Base-by-base conservation (phyloP, 35 echinoderm and acorn worm genomes). In the Lytechinus pictus region DNA sequence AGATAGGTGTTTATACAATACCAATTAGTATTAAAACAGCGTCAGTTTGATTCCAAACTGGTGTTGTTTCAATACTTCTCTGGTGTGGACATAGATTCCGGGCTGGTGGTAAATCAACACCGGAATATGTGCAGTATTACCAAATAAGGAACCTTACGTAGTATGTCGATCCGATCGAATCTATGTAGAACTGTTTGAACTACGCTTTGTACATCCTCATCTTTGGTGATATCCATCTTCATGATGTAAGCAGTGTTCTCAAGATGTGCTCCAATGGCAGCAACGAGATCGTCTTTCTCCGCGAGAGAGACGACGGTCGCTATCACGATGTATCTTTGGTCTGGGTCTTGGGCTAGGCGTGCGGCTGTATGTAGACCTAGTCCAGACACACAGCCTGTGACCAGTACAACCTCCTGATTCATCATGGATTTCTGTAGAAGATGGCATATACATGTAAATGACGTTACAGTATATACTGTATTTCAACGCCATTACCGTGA, bases 321-420 rank as follows among this genome's bases (percentile, higher is more conserved):
- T 52, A 95, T 52, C 24, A 95, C 94, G 10, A 86, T 10, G 95
- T 94, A 96, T 55, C 60, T 54, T 1, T 96, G 51, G 61, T 86
- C 92, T 28, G 95, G 92, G 56, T 96, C 92, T 29, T 55, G 57
- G 13, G 95, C 91, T 24, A 96, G 92, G n/a, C 14, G 24, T 6
- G 54, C 61, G 11, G 95, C 95, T 44, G 71, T 87, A 52, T 72
- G 33, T 4, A 96, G 95, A 13, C 95, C 95, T 9, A 96, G 61
- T 27, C 95, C 95, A 10, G 95, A 96, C 27, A 92, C 95, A 54
- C 92, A 96, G 19, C 95, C 95, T 13, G 92, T 94, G 11, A 96
- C 55, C 7, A 96, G 28, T 9, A 96, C 92, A 21, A 94, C 66
- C 55, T 52, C 52, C 27, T 51, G 95, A 27, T 19, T 51, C 94